Evolutionary conservation across 2,888 invertebrate genomes (phyloP).

Genomic region (Erebia aethiops): DNA sequence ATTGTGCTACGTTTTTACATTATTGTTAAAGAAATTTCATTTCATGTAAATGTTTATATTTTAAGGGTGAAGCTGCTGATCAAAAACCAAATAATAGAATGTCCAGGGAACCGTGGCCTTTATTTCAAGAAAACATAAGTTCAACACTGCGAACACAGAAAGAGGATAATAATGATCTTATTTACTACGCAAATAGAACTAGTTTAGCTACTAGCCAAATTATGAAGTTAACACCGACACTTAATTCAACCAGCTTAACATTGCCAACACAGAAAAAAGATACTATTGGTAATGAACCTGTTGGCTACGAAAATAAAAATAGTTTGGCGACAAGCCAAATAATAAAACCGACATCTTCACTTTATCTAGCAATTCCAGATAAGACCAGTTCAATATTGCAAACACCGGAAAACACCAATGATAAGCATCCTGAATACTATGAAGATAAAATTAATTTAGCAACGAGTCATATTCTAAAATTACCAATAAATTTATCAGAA

Average conservation of each 20-base stretch:
- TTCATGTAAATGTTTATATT: no score
- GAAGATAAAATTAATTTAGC: no score
- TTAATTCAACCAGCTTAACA: neutral
- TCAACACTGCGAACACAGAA: neutral
- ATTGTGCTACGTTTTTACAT: no score
- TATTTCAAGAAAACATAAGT: neutral
- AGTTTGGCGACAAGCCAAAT: neutral
- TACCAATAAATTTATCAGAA: neutral
- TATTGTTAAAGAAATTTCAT: no score
- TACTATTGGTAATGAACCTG: neutral
- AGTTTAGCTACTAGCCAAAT: neutral
- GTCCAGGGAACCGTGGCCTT: neutral
- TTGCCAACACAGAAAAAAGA: neutral
- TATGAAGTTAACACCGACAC: neutral
- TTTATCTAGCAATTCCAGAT: neutral
- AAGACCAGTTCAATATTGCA: neutral
- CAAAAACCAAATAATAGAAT: neutral
- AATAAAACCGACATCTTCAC: neutral
- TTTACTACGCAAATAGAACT: neutral
- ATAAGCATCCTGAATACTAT: no score
- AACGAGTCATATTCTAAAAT: neutral
- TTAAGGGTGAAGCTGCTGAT: neutral
- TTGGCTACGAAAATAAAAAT: neutral
- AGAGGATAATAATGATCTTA: neutral
- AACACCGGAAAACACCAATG: neutral